Percentiles rank a stretch among this genome's conserved stretches.
Conservation (phyloP, 2,888 invertebrate genomes). For the Chloroclysta siterata region DNA sequence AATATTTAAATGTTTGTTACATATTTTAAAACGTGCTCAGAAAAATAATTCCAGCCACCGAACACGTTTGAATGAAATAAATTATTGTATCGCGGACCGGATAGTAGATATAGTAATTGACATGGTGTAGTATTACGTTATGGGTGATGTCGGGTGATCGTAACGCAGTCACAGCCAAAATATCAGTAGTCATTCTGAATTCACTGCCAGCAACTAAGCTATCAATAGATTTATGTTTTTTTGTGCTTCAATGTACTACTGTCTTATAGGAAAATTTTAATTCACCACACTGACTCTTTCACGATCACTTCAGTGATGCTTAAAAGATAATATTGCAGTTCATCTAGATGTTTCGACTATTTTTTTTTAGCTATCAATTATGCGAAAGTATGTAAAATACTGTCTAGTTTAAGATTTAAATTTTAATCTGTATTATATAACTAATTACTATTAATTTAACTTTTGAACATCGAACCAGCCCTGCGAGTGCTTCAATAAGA, state of each 20-base stretch:
- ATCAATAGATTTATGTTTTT: background rate
- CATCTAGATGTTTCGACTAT: background rate
- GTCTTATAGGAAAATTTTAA: background rate
- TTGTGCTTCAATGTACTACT: background rate
- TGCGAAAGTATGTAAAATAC: background rate
- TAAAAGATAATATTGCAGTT: background rate
- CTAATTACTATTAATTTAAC: background rate
- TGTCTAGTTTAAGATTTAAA: background rate
- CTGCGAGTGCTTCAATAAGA: background rate
- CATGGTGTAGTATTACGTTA: constrained; percentile 2
- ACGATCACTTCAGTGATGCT: background rate
- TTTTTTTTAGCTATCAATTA: background rate
- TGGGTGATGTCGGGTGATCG: background rate
- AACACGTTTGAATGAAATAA: background rate
- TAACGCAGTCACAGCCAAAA: background rate
- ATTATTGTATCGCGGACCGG: background rate
- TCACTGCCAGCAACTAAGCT: background rate
- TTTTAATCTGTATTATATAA: background rate
- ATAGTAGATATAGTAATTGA: constrained; percentile 1
- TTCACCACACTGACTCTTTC: background rate
- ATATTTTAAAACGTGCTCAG: background rate
- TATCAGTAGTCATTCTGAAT: background rate
- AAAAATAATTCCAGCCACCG: background rate
- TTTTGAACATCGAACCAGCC: background rate
- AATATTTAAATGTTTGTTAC: too few species aligned